phyloP scores from a whole-genome alignment of 2,797 vertebrate species.

The Mastacembelus armatus region DNA sequence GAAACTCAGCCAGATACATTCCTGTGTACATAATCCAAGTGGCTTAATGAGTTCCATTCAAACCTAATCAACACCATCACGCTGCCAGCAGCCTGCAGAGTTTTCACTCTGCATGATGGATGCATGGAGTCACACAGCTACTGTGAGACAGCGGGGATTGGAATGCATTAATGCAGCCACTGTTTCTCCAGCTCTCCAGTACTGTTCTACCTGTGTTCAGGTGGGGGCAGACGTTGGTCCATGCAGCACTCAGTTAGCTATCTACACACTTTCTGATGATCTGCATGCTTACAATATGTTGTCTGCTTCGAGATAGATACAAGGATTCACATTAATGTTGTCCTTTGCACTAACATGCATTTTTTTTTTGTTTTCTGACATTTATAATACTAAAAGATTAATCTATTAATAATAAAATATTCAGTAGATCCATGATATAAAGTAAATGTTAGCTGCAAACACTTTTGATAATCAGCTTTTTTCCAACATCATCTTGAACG shows the following conservation, averaged over 20 bases:
- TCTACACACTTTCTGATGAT: background rate
- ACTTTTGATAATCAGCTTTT: background rate
- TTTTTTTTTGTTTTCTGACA: background rate
- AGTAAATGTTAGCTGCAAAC: background rate
- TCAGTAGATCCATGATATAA: too few relatives aligned
- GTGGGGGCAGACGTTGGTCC: too few relatives aligned
- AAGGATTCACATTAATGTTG: too few relatives aligned
- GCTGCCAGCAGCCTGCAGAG: background rate
- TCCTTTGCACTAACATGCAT: too few relatives aligned
- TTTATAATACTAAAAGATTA: background rate
- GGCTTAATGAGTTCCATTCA: background rate
- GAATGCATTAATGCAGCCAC: background rate
- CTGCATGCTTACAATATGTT: too few relatives aligned
- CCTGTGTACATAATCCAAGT: background rate
- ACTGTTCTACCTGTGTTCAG: too few relatives aligned
- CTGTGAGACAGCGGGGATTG: conserved; percentile 25
- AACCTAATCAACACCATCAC: conserved; percentile 6
- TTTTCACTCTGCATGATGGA: conserved; percentile 29
- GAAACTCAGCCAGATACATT: background rate
- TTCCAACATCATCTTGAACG: background rate
- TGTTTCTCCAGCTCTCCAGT: too few relatives aligned
- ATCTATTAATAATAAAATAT: background rate
- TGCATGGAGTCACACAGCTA: conserved; percentile 1
- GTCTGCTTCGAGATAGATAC: too few relatives aligned
- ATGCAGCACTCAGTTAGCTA: background rate